Percentiles rank a stretch among this genome's conserved stretches.
Conservation (phyloP, 1,140 invertebrate species). For the Thaumatotibia leucotreta region DNA sequence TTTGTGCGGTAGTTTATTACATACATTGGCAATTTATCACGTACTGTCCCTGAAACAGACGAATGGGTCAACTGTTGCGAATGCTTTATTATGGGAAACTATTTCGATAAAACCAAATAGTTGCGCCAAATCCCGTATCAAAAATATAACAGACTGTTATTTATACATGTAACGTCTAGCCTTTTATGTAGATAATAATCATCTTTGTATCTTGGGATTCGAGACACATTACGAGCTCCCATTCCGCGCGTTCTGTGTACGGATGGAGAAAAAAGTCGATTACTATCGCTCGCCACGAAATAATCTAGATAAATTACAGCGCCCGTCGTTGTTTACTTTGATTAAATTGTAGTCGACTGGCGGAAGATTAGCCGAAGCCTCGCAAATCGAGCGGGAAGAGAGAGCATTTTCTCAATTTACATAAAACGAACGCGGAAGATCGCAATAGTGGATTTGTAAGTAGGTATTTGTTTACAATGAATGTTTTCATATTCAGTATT, state of each 20-base stretch:
- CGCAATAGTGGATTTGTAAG: slow-evolving; percentile 38
- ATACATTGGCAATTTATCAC: slow-evolving; percentile 45
- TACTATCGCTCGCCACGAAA: slow-evolving; percentile 67
- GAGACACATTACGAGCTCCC: slow-evolving; percentile 43
- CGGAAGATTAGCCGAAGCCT: slow-evolving; percentile 71
- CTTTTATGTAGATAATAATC: slow-evolving; percentile 58
- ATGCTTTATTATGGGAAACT: slow-evolving; percentile 43
- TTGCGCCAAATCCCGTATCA: slow-evolving; percentile 21
- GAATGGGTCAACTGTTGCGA: slow-evolving; percentile 54
- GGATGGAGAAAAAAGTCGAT: slow-evolving; percentile 65
- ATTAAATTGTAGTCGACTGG: slow-evolving; percentile 75
- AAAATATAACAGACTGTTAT: slow-evolving; percentile 30
- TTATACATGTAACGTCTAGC: slow-evolving; percentile 25
- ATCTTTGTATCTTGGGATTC: slow-evolving; percentile 43
- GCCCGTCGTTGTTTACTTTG: slow-evolving; percentile 72
- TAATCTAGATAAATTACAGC: slow-evolving; percentile 75
- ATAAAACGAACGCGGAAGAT: slow-evolving; percentile 67
- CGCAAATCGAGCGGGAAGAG: slow-evolving; percentile 70
- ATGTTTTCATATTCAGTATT: slow-evolving; percentile 37
- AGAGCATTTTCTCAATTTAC: slow-evolving; percentile 71
- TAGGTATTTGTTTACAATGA: slow-evolving; percentile 40
- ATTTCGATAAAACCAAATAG: slow-evolving; percentile 38
- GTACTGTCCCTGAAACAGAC: slow-evolving; percentile 40
- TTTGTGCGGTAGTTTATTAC: slow-evolving; percentile 36
- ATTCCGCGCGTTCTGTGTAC: slow-evolving; percentile 33